Evolutionary conservation across 2,797 vertebrate species (phyloP), one percentile per base, ranked within the genome.

Genomic region (Odontamblyopus lacepedii): DNA sequence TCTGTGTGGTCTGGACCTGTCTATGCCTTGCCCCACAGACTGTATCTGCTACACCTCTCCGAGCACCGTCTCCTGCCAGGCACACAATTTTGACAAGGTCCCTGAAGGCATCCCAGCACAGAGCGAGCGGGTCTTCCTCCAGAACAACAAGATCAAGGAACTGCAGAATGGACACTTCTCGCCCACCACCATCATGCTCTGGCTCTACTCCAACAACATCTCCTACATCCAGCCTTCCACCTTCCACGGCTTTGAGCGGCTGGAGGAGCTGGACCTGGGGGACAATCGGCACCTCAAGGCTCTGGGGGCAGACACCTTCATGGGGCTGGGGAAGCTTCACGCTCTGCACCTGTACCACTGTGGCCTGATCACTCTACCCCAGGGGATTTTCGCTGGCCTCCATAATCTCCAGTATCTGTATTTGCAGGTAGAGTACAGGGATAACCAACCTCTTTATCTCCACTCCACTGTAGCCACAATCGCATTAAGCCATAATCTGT

Each of bases 171-270:
- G 97, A 66, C 96, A 97, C 91, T 98, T 99, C 93, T 97, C 96
- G 66, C 95, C 97, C 0, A 94, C 95, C 81, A 95, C 96, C 77
- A 95, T 96, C 88, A 98, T 95, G 88, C 90, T 99, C 73, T 99
- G 97, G 98, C 94, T 99, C 76, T 99, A 99, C 87, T 98, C 97
- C 90, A 99, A 99, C 92, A 99, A 99, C 89, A 96, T 99, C 89
- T 98, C 97, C 81, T 96, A 95, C 92, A 96, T 99, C 6, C 96
- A 98, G 80, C 96, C 98, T 1, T 94, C 93, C 83, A 96, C 97
- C 73, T 98, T 99, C 29, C 94, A 94, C 0, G 97, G 97, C 80
- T 98, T 99, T 0, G 88, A 94, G 80, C 96, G 96, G 74, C 91
- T 99, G 84, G 98, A 99, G 86, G 98, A 99, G 87, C 94, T 99